Base-by-base conservation (phyloP, 2,113 vertebrate species). In the Odocoileus hemionus region DNA sequence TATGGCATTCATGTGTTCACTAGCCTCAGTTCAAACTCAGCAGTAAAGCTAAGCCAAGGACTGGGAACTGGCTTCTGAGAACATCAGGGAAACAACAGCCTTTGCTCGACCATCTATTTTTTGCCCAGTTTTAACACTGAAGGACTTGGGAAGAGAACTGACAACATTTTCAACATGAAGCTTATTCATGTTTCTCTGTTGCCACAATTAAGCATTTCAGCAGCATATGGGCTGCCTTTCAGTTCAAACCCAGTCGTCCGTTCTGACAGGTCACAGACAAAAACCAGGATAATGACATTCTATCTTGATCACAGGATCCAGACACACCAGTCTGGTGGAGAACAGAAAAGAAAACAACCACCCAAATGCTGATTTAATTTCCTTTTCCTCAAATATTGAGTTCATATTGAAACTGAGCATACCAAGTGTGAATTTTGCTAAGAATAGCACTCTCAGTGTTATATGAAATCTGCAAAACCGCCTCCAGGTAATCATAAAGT, bases 31-130 rank as follows among this genome's bases (percentile, higher is more conserved):
- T 98, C 96, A 98, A 96, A 94, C 96, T 92, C 39, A 84, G 95
- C 94, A 93, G 91, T 88, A 92, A 94, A 90, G 88, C 97, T 97
- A 64, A 98, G 93, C 2, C 36, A 98, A 98, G 96, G 98, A 89
- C 47, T 52, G 83, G 55, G 91, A 98, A 96, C 97, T 50, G 92
- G 91, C 97, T 98, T 98, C 97, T 95, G 96, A 97, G 96, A 98
- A 98, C 97, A 98, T 98, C 97, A 98, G 97, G 97, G 92, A 98
- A 97, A 98, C 91, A 98, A 98, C 64, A 98, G 97, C 64, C 97
- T 98, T 98, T 96, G 92, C 97, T 98, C 78, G 60, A 95, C 95
- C 90, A 93, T 98, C 98, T 98, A 98, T 98, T 99, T 97, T 98
- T 94, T 98, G 98, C 96, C 97, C 95, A 97, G 97, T 98, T 98